Evolutionary conservation across 2,888 invertebrate genomes (phyloP), one percentile per base, ranked within the genome.

Genomic region (Tanytarsus gracilentus): DNA sequence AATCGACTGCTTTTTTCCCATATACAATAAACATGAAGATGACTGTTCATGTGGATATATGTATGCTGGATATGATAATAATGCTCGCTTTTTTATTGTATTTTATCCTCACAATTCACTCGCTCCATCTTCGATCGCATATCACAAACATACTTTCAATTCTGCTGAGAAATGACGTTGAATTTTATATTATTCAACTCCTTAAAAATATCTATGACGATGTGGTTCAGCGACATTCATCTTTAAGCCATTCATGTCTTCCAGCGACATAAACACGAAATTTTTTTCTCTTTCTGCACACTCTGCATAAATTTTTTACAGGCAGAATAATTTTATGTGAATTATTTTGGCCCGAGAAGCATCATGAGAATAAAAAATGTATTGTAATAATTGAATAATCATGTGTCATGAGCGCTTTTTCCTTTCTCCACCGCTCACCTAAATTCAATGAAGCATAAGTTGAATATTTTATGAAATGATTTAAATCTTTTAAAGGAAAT

Each of bases 1-100:
- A 56, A 56, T 56, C 50, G 50, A 50, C 33, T 52, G 52, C 52
- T 26, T 50, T 33, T 23, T 36, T 58, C 58, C 40, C 44, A 58
- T 29, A 44, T 58, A 18, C 29, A 29, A 48, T 29, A 29, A 6
- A 21, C 21, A 58, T 48, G 44, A 58, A 11, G 48, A 39, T 25
- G 30, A 58, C 48, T 44, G 58, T 48, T 27, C 48, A 48, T 58
- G 55, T 40, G 55, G 16, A 40, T 40, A 27, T 56, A 27, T 56
- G 16, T 16, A 44, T 44, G 44, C 23, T 11, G 33, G 29, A 39
- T 55, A 58, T 58, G 58, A 58, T 58, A 58, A 58, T 58, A 55
- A 55, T 51, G 51, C 30, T 55, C 25, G 18, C 16, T 11, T 40
- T 40, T 26, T 55, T 25, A 52, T 52, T 52, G 52, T 52, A 26